Conservation (phyloP, 2,797 vertebrate species). For the Clarias pachynema region DNA sequence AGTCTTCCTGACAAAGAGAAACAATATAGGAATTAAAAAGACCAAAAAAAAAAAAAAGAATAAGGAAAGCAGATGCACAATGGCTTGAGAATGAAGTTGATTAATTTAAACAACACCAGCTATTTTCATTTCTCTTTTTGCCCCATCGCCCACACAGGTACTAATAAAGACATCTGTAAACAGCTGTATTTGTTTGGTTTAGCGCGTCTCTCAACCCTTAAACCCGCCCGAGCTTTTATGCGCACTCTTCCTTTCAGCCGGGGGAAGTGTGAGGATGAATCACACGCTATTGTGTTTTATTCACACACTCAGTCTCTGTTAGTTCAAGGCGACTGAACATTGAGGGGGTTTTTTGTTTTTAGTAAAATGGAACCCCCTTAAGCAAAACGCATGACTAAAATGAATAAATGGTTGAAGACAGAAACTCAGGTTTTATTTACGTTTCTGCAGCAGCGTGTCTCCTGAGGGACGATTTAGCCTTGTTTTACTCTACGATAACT, state of each 20-base stretch:
- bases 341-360: neutral
- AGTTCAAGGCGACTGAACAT: neutral
- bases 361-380: neutral
- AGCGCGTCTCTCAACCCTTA: neutral
- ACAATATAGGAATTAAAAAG: no score
- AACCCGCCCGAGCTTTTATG: neutral
- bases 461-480: conserved; percentile 1
- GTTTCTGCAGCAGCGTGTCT: neutral
- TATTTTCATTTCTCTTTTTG: neutral
- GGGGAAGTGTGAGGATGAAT: neutral
- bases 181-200: neutral
- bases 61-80: no score
- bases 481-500: neutral
- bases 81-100: no score
- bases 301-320: neutral
- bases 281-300: neutral
- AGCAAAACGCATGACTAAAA: neutral
- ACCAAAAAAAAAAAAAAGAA: no score
- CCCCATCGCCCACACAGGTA: neutral
- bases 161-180: neutral
- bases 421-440: neutral
- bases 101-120: no score
- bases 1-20: no score
- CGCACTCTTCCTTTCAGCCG: neutral
- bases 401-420: neutral